Base-by-base conservation (phyloP, 1,140 invertebrate species). In the Leptinotarsa undecemlineata region DNA sequence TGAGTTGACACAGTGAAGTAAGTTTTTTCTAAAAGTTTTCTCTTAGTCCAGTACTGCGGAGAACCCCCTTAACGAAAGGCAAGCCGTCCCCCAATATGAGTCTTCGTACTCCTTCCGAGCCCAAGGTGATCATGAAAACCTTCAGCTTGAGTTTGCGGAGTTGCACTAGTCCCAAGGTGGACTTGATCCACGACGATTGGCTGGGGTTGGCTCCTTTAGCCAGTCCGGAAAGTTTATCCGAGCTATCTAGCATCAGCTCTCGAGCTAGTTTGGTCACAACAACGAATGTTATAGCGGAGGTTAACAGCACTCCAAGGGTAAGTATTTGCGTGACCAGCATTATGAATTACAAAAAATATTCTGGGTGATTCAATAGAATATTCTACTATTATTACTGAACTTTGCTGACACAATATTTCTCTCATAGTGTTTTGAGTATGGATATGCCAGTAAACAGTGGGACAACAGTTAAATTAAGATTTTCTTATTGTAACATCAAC, bases 151-250 rank as follows among this genome's bases (percentile, higher is more conserved):
- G 75, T 69, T 61, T 82, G 15, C 72, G 69, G 14, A 73, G 66
- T 79, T 78, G 63, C 80, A 69, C 71, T 13, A 84, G 78, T 80
- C 84, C 81, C 2, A 81, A 84, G 62, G 80, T 88, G 3, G 88
- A 90, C 76, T 79, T 89, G 6, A 85, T 89, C 21, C 87, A 89
- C 76, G 89, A 90, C 70, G 90, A 92, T 78, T 91, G 90, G 88
- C 88, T 89, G 62, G 89, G 89, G 3, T 85, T 91, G 21, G 94
- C 94, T 0, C 94, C 95, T 0, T 82, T 96, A 21, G 95, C 95
- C 2, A 94, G 93, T 33, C 94, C 95, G 1, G 94, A 96, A 84
- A 95, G 93, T 2, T 83, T 95, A 3, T 95, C 93, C 0, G 93
- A 95, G 83, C 89, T 93, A 5, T 95, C 93, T 0, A 91, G 90